Percentiles rank a stretch among this genome's conserved stretches.
These are phyloP conservation scores for Yponomeuta plumbellus DNA, from an alignment of 2,888 invertebrate species.

Conservation along the genomic window DNA sequence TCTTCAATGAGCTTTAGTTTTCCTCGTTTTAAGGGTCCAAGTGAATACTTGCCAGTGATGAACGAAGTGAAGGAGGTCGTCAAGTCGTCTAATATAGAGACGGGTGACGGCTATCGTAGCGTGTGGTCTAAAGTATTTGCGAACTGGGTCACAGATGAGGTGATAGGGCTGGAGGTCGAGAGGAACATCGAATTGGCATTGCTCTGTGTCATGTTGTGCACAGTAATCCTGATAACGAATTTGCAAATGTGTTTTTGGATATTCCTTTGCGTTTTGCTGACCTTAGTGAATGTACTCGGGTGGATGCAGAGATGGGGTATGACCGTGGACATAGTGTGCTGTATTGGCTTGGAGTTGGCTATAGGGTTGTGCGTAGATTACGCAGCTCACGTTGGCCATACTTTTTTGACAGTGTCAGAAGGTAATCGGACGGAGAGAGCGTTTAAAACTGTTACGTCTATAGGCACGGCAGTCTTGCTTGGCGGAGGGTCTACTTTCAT, in stretches of 20 bases:
- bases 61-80: slow-evolving; percentile 77
- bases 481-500: slow-evolving; percentile 87
- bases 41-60: slow-evolving; percentile 85
- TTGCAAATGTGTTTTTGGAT: slow-evolving; percentile 87
- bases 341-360: slow-evolving; percentile 86
- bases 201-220: slow-evolving; percentile 87
- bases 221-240: slow-evolving; percentile 84
- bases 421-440: slow-evolving; percentile 76
- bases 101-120: slow-evolving; percentile 78
- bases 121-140: slow-evolving; percentile 85
- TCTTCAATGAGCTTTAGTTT: slow-evolving; percentile 81
- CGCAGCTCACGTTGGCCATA: slow-evolving; percentile 88
- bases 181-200: slow-evolving; percentile 85
- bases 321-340: slow-evolving; percentile 88
- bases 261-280: slow-evolving; percentile 83
- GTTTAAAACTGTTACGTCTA: slow-evolving; percentile 80
- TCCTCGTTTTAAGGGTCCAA: slow-evolving; percentile 75
- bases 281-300: slow-evolving; percentile 84
- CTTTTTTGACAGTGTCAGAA: slow-evolving; percentile 80
- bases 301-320: slow-evolving; percentile 89
- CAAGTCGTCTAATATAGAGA: slow-evolving; percentile 73
- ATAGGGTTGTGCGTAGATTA: slow-evolving; percentile 91
- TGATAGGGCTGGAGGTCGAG: slow-evolving; percentile 84
- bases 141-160: slow-evolving; percentile 87
- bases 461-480: slow-evolving; percentile 85